Evolutionary conservation across 2,888 invertebrate genomes (phyloP).

Genomic region (Unio delphinus): DNA sequence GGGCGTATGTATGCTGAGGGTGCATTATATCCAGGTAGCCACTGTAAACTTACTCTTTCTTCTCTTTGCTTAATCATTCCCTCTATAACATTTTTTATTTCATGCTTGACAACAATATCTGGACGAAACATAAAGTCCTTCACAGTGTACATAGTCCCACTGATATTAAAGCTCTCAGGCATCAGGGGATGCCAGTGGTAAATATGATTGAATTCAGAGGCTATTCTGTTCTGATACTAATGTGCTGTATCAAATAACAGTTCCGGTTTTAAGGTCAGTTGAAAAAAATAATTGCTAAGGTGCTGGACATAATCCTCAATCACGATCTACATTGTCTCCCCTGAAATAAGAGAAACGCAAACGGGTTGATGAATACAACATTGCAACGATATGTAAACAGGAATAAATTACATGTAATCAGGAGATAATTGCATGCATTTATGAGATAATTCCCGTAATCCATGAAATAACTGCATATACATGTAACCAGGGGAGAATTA

Average conservation of each 20-base stretch:
- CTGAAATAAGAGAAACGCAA: slow-evolving; percentile 43
- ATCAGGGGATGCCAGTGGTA: slow-evolving; percentile 73
- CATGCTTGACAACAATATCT: slow-evolving; percentile 66
- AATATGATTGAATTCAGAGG: slow-evolving; percentile 71
- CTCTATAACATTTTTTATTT: slow-evolving; percentile 64
- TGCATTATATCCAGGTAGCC: no score
- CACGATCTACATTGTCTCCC: slow-evolving; percentile 72
- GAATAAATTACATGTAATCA: no score
- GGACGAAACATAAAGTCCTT: slow-evolving; percentile 66
- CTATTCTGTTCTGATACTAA: slow-evolving; percentile 71
- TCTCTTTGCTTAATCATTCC: slow-evolving; percentile 65
- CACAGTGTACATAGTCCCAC: slow-evolving; percentile 59
- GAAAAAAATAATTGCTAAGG: slow-evolving; percentile 69
- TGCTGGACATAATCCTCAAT: slow-evolving; percentile 72
- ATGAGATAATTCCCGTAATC: no score
- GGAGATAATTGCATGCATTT: no score
- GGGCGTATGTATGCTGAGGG: no score
- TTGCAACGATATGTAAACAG: no score
- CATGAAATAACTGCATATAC: no score
- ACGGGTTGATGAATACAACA: no score
- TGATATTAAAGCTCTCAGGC: slow-evolving; percentile 68
- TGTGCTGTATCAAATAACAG: slow-evolving; percentile 64
- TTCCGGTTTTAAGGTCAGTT: slow-evolving; percentile 68
- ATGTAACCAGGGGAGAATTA: no score
- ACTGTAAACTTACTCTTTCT: slow-evolving; percentile 62